Base-by-base conservation (phyloP, 2,888 invertebrate genomes). In the Ormyrus thymus region DNA sequence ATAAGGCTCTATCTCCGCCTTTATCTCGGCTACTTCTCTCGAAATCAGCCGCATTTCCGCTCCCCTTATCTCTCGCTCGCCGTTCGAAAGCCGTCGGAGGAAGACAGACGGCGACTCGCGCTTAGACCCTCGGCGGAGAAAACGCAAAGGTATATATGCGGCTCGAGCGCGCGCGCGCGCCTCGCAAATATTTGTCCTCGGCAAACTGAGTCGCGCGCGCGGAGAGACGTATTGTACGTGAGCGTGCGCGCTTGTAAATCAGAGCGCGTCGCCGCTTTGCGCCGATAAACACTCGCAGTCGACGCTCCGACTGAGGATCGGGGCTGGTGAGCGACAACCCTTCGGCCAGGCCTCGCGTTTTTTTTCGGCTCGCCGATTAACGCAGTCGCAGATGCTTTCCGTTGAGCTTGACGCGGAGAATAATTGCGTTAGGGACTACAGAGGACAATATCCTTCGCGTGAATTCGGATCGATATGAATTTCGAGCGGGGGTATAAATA, bases 181-280 rank as follows among this genome's bases (percentile, higher is more conserved):
- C 3, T 0, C 29, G 66, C 71, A 72, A 72, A 78, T 78, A 68
- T 78, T 78, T 78, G 66, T 43, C 53, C 13, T 48, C 29, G 51
- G 51, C 59, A 77, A 77, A 77, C 71, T 7, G 53, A 58, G 70
- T 72, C 59, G 71, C 56, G 76, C 64, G 56, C 58, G 13, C n/a
- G 29, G 29, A 29, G 3, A 29, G 29, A 4, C 29, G 29, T 29
- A 3, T 29, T 29, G 1, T 29, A 29, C 3, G 29, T 29, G 29
- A 2, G 45, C 48, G 8, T 46, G 43, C 72, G 48, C n/a, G 13
- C 56, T 1, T 45, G 11, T 51, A 29, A 29, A 29, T 29, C 29
- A 29, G 29, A 29, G 29, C 51, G n/a, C 51, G n/a, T 53, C 13
- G 11, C 58, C 29, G 7, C 51, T n/a, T 53, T 10, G 11, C 58